These are phyloP conservation scores for Nebria ingens DNA, from an alignment of 1,140 invertebrate species.

Conservation along the genomic window DNA sequence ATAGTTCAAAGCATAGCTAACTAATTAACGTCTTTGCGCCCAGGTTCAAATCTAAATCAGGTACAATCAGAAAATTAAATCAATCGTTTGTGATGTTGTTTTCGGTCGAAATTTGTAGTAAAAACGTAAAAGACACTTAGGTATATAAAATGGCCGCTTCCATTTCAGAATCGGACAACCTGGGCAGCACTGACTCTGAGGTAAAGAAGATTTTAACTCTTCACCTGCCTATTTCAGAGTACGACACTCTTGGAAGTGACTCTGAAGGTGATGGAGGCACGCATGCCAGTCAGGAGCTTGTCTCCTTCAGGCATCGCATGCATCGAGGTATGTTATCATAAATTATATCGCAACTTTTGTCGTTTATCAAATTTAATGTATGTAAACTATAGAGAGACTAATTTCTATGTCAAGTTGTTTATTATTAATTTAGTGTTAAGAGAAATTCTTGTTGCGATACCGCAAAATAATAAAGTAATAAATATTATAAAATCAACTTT, in stretches of 20 bases:
- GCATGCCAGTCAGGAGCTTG: conserved; percentile 42
- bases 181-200: conserved; percentile 75
- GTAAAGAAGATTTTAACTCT: conserved; percentile 80
- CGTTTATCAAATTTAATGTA: no score
- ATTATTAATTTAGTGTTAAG: no score
- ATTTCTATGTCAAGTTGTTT: no score
- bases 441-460: no score
- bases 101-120: not conserved
- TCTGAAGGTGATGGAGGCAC: conserved; percentile 53
- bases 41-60: not conserved
- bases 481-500: no score
- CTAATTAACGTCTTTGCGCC: not conserved
- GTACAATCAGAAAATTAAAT: not conserved
- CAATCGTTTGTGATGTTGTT: no score
- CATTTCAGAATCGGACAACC: conserved; percentile 72
- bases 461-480: no score
- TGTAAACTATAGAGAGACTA: no score
- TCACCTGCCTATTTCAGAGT: conserved; percentile 80
- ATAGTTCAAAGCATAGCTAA: no score
- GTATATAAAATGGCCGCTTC: not conserved
- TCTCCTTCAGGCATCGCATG: conserved; percentile 47
- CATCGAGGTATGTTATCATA: conserved; percentile 37
- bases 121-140: not conserved
- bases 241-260: conserved; percentile 65
- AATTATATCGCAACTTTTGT: no score